phyloP scores from a whole-genome alignment of 2,888 invertebrate genomes.

The Elegia similella region DNA sequence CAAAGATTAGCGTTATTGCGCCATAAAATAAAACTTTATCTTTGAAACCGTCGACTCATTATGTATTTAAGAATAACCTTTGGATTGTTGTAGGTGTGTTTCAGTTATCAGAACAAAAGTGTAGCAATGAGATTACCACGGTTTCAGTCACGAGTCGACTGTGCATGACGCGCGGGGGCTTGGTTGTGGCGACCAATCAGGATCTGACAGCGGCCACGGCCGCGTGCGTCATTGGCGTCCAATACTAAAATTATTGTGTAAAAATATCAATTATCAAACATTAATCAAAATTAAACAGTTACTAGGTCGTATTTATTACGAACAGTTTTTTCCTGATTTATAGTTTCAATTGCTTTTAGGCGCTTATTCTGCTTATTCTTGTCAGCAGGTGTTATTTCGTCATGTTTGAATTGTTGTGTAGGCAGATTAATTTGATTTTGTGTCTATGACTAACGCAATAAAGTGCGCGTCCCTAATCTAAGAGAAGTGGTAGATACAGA shows the following conservation, averaged over 20 bases:
- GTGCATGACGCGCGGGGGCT: constrained; percentile 62
- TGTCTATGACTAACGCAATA: neutral
- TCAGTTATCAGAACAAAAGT: constrained; percentile 24
- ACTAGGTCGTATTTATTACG: neutral
- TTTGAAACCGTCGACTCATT: neutral
- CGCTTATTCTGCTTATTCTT: neutral
- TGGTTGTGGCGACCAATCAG: constrained; percentile 50
- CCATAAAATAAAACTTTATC: neutral
- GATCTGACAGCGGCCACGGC: constrained; percentile 31
- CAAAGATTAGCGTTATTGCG: neutral
- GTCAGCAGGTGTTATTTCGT: neutral
- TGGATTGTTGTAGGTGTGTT: constrained; percentile 13
- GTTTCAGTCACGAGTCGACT: constrained; percentile 43
- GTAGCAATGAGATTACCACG: constrained; percentile 28
- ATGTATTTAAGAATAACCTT: neutral
- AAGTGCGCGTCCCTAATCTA: neutral
- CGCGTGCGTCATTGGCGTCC: constrained; percentile 29
- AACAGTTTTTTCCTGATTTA: neutral
- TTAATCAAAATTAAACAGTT: neutral
- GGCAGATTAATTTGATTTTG: neutral
- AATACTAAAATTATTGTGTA: constrained; percentile 7
- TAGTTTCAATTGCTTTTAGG: neutral
- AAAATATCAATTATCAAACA: neutral
- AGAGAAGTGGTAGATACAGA: neutral
- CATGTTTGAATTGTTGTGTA: neutral